Percentiles rank a stretch among this genome's conserved stretches.
Conservation (phyloP, 2,113 vertebrate species). For the Apteryx owenii region DNA sequence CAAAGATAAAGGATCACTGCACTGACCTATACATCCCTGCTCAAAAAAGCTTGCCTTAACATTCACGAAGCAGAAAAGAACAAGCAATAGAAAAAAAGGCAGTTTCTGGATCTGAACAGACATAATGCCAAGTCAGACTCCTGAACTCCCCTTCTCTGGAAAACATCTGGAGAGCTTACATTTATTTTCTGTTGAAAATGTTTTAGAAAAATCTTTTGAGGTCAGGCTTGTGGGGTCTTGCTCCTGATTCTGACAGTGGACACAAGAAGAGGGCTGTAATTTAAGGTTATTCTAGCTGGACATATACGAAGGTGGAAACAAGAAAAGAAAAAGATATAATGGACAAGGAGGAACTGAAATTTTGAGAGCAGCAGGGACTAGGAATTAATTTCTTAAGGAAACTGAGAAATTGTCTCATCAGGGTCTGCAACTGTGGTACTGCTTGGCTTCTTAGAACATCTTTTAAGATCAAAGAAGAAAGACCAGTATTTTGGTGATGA, state of each 20-base stretch:
- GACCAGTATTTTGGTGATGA: not conserved
- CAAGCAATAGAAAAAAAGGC: not conserved
- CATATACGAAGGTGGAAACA: not conserved
- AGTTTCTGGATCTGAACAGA: not conserved
- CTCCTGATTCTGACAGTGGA: not conserved
- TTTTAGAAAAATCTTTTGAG: not conserved
- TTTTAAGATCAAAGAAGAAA: not conserved
- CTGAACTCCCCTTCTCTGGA: not conserved
- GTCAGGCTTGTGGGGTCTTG: not conserved
- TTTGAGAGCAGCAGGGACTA: not conserved
- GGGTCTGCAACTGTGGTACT: not conserved
- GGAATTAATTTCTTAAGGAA: not conserved
- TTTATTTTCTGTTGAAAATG: not conserved
- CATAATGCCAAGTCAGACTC: not conserved
- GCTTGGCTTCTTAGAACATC: not conserved
- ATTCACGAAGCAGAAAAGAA: not conserved
- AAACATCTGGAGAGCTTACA: not conserved
- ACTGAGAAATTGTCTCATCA: not conserved
- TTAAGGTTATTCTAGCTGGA: not conserved
- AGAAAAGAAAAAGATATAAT: not conserved
- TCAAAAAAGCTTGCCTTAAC: not conserved
- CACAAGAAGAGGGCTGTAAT: not conserved
- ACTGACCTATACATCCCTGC: not conserved
- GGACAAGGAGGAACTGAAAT: not conserved
- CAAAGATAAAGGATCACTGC: not conserved